Evolutionary conservation across 2,888 invertebrate genomes (phyloP), one percentile per base, ranked within the genome.

Genomic region (Cataglyphis livida): DNA sequence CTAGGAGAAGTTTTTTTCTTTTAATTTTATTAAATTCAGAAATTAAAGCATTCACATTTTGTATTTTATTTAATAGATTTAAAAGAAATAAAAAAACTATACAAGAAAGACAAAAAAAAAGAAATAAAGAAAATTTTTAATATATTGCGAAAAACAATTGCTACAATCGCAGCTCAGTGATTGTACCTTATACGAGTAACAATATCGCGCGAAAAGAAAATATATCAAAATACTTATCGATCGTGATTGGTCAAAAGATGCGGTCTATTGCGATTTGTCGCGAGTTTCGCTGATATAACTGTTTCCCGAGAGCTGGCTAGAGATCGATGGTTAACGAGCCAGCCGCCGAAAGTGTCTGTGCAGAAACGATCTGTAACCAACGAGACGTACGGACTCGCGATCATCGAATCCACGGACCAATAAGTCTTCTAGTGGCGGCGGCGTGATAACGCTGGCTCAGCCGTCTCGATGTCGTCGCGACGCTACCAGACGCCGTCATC

Each of bases 361-460:
- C 59, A 35, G 71, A 71, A 70, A 70, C 59, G 71, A 35, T 25
- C 32, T 35, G 70, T 70, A 59, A 59, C 71, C 38, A 54, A 9
- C 38, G 41, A 15, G 54, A 25, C 18, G 41, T 68, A 32, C 32
- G 25, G 12, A 61, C 32, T 28, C 75, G 35, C 38, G 61, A 15
- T 64, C 32, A n/a, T 44, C n/a, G 66, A 38, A 25, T 65, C n/a
- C 38, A 66, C 38, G 35, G 41, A 25, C 71, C 71, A 61, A 71
- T 79, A 71, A 71, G 78, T 79, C 78, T 79, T 70, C 25, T 71
- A 3, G 59, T 70, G 68, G 41, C 41, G 66, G n/a, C 48, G 7
- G 51, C 28, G n/a, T 18, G 38, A 59, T 78, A 78, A 59, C 59
- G 78, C 78, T 79, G 71, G 78, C 71, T 79, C 78, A 79, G 78